Evolutionary conservation across 2,888 invertebrate genomes (phyloP).

Genomic region (Halictus ligatus): DNA sequence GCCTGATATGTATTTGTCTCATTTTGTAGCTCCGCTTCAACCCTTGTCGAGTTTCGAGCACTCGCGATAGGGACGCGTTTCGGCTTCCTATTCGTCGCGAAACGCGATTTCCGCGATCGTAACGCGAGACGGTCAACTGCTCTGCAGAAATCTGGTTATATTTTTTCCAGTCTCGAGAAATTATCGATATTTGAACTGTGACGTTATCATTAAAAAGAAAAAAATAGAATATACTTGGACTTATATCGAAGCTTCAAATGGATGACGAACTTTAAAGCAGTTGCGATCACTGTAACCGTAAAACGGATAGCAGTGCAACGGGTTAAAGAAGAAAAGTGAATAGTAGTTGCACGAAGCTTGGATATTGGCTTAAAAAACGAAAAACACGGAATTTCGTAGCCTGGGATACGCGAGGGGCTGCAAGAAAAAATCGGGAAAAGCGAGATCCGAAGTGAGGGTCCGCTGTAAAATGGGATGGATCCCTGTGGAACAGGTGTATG

Average conservation of each 20-base stretch:
- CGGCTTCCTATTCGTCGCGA: not conserved
- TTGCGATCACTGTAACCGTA: not conserved
- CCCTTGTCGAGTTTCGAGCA: not conserved
- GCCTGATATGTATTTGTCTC: not conserved
- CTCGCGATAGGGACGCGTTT: not conserved
- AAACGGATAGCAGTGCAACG: not conserved
- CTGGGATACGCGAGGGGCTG: not conserved
- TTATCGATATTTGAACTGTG: too few species aligned
- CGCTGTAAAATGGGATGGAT: constrained; percentile 16
- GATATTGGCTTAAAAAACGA: not conserved
- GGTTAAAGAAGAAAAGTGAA: not conserved
- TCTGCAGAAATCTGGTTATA: not conserved
- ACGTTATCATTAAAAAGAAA: too few species aligned
- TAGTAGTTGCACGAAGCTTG: not conserved
- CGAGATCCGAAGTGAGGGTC: not conserved
- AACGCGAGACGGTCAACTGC: not conserved
- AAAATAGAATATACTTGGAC: too few species aligned
- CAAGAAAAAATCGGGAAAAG: not conserved
- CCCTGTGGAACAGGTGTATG: not conserved
- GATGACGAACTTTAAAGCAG: not conserved
- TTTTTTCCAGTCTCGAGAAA: too few species aligned
- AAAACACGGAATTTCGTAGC: not conserved
- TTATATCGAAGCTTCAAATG: too few species aligned
- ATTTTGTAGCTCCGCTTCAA: not conserved
- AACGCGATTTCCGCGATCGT: not conserved